Percentiles rank a stretch among this genome's conserved stretches.
Conservation (phyloP, 2,888 invertebrate genomes). For the Abrostola triplasia region DNA sequence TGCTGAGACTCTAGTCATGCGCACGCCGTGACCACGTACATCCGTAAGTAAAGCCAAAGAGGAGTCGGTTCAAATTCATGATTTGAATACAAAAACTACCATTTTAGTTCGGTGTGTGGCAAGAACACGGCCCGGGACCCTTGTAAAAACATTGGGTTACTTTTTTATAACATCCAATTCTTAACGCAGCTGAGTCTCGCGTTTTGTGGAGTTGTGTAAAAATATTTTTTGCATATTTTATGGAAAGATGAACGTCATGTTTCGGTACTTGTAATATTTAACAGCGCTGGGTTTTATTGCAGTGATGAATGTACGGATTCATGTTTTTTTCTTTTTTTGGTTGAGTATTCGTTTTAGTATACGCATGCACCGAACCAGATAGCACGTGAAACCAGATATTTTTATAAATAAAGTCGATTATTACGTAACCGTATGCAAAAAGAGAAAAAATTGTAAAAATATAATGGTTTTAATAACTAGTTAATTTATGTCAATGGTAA, state of each 20-base stretch:
- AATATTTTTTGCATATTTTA: slow-evolving; percentile 29
- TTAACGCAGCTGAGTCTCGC: slow-evolving; percentile 41
- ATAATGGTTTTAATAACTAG: no score
- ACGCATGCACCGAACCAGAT: no score
- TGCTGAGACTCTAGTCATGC: slow-evolving; percentile 23
- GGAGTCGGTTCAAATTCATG: slow-evolving; percentile 18
- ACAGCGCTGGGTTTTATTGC: no score
- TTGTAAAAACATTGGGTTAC: slow-evolving; percentile 17
- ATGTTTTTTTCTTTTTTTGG: no score
- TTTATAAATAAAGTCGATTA: no score
- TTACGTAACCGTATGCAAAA: no score
- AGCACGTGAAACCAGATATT: no score
- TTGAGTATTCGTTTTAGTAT: no score
- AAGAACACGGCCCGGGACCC: background rate
- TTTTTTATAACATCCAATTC: slow-evolving; percentile 22
- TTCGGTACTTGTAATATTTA: no score
- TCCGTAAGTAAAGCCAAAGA: slow-evolving; percentile 12
- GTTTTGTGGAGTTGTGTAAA: slow-evolving; percentile 19
- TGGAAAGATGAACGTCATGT: background rate
- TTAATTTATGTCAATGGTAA: no score
- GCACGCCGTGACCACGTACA: slow-evolving; percentile 32
- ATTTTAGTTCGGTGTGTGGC: slow-evolving; percentile 8
- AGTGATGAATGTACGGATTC: no score
- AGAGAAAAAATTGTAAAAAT: no score
- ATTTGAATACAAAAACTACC: slow-evolving; percentile 38